phyloP scores from a whole-genome alignment of 2,888 invertebrate genomes.

The Eulithis prunata region DNA sequence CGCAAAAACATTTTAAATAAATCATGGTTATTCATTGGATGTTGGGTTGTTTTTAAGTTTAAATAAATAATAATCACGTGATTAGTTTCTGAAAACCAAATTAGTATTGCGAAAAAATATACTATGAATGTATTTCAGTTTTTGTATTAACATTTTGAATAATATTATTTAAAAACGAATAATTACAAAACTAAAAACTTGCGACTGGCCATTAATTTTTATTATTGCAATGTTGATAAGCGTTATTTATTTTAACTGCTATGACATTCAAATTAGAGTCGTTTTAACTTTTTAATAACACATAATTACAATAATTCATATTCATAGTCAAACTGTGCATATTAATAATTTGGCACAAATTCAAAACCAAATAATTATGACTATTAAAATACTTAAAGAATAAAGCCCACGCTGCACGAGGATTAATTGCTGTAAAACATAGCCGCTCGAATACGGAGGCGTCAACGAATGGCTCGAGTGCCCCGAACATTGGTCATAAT shows the following conservation, averaged over 20 bases:
- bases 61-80: too few relatives aligned
- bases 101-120: too few relatives aligned
- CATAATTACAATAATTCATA: conserved; percentile 23
- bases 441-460: conserved; percentile 41
- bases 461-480: conserved; percentile 60
- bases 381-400: conserved; percentile 25
- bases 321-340: conserved; percentile 25
- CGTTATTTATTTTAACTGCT: conserved; percentile 20
- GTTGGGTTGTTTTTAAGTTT: too few relatives aligned
- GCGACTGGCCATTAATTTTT: conserved; percentile 40
- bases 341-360: conserved; percentile 23
- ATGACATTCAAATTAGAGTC: conserved; percentile 30
- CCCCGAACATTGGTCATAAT: conserved; percentile 68
- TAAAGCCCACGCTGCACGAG: conserved; percentile 24
- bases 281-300: conserved; percentile 24
- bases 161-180: background rate
- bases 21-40: too few relatives aligned
- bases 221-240: conserved; percentile 33
- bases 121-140: too few relatives aligned
- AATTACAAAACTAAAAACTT: conserved; percentile 22
- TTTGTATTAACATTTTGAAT: too few relatives aligned
- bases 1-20: too few relatives aligned
- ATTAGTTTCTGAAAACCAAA: too few relatives aligned
- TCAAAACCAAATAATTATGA: conserved; percentile 15
- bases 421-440: conserved; percentile 32